A percentile compares a stretch with the other conserved stretches of the same genome.
Conservation (phyloP, 2,888 invertebrate genomes). For the Drosophila anomelani region DNA sequence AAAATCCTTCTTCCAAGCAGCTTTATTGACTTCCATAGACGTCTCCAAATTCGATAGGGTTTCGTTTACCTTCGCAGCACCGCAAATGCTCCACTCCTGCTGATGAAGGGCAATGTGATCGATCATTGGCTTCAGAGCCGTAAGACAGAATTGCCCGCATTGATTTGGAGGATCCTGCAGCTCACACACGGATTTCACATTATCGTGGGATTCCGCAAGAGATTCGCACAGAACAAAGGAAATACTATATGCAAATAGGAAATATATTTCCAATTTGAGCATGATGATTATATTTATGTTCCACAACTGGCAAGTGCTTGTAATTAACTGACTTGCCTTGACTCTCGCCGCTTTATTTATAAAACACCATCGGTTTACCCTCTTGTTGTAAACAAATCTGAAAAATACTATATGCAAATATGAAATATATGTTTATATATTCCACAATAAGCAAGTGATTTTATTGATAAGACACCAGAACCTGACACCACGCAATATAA, state of each 20-base stretch:
- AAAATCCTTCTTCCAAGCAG: neutral
- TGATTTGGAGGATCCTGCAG: constrained; percentile 1
- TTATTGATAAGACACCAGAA: too few relatives aligned
- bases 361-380: too few relatives aligned
- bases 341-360: neutral
- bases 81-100: neutral
- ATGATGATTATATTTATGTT: neutral
- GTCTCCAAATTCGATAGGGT: neutral
- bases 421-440: too few relatives aligned
- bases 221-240: neutral
- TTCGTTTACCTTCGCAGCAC: neutral
- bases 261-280: neutral
- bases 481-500: too few relatives aligned
- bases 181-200: neutral
- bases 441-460: too few relatives aligned
- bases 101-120: neutral
- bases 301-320: neutral
- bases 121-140: neutral
- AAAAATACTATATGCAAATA: too few relatives aligned
- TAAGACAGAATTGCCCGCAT: neutral
- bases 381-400: too few relatives aligned
- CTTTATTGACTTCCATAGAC: neutral
- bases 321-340: neutral
- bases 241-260: neutral
- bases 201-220: neutral